Base-by-base conservation (phyloP, 2,113 vertebrate genomes). In the Scomber japonicus region DNA sequence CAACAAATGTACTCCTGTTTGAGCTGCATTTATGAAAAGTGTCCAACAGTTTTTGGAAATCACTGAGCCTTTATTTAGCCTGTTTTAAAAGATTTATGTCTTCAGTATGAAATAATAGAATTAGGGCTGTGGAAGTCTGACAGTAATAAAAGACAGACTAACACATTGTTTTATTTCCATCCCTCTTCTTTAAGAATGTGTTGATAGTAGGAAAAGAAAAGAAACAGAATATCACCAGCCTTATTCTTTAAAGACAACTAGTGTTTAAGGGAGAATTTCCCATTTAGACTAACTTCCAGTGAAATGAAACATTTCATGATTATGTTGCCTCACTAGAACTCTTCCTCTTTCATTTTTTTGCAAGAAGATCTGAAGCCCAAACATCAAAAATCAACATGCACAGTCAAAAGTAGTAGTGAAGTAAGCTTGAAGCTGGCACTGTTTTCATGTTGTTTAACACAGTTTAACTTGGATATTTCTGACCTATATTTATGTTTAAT, bases 361-460 rank as follows among this genome's bases (percentile, higher is more conserved):
- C 3, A 1, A 67, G 59, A 82, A 74, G 67, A 67, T 19, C 48
- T 71, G 56, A 77, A 70, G 50, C 60, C 56, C 55, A 76, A 27
- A 71, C 69, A 77, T 17, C 17, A 66, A 67, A 76, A 79, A 71
- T 63, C 71, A 4, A 71, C 82, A 86, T 86, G 80, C 81, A 80
- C 24, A 72, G 67, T 72, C 62, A 81, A 62, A 19, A 49, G 16
- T 79, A 54, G 75, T 19, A 67, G 8, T 61, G 51, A 82, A 73
- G 13, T 78, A 31, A 82, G 27, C 4, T 17, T 1, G 5, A 51
- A 2, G 44, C 53, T 79, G 49, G 66, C 40, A n/a, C 40, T 80
- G 56, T 78, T 79, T 86, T 71, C 21, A 61, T 75, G 51, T 81
- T 53, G 45, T 55, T 69, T 48, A n/a, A 19, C 30, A 72, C 16